These are phyloP conservation scores for Brevimyrus niger DNA, from an alignment of 2,113 vertebrate genomes.

Conservation along the genomic window DNA sequence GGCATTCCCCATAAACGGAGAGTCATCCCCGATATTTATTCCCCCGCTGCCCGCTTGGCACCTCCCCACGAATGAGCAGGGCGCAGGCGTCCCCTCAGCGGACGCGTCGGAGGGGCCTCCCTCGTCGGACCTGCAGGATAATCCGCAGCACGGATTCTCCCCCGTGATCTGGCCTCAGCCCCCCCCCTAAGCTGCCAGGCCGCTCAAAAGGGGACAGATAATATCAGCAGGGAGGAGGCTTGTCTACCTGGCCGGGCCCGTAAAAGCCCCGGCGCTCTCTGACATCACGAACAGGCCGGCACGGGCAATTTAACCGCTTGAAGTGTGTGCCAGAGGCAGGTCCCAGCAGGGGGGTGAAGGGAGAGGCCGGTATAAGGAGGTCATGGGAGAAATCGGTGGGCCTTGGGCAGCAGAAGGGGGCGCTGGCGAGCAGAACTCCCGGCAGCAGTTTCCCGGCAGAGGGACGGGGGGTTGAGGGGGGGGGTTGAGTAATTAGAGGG, in stretches of 20 bases:
- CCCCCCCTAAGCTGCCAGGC: constrained; percentile 38
- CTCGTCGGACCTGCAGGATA: constrained; percentile 64
- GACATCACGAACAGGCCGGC: not conserved
- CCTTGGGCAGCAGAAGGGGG: constrained; percentile 42
- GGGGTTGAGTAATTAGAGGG: constrained; percentile 76
- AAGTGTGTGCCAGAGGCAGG: not conserved
- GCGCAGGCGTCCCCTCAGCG: constrained; percentile 43
- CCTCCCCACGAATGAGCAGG: constrained; percentile 45
- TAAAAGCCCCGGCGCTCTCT: not conserved
- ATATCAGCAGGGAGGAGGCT: constrained; percentile 39
- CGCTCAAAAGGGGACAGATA: constrained; percentile 43
- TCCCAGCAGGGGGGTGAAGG: not conserved
- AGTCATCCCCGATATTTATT: constrained; percentile 62
- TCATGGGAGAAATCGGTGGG: constrained; percentile 41
- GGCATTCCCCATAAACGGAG: constrained; percentile 35
- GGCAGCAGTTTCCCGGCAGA: constrained; percentile 49
- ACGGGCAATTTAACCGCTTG: constrained; percentile 33
- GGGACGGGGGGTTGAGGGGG: constrained; percentile 62
- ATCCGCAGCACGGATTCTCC: constrained; percentile 46
- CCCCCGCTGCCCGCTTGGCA: constrained; percentile 57
- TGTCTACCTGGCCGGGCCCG: not conserved
- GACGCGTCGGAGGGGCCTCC: constrained; percentile 54
- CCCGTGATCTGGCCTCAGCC: constrained; percentile 45
- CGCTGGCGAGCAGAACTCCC: constrained; percentile 61
- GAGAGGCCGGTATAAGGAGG: constrained; percentile 33